Conservation (phyloP, 2,888 invertebrate species). For the Patella pellucida region DNA sequence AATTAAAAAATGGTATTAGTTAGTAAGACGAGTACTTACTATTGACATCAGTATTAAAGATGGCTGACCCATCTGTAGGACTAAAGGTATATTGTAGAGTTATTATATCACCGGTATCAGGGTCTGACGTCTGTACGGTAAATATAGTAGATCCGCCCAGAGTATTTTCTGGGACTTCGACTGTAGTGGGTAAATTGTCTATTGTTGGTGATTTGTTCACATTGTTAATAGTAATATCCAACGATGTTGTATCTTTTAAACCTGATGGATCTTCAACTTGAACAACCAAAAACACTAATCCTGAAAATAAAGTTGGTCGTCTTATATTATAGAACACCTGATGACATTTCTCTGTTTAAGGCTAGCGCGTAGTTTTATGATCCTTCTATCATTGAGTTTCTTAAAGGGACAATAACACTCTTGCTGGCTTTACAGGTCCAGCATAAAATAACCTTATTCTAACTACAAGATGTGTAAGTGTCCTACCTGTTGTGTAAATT, state of each 20-base stretch:
- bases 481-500: too few relatives aligned
- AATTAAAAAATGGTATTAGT: too few relatives aligned
- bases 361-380: too few relatives aligned
- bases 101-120: neutral
- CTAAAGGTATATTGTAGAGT: neutral
- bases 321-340: too few relatives aligned
- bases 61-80: neutral
- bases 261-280: neutral
- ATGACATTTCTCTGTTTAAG: too few relatives aligned
- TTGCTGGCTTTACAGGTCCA: too few relatives aligned
- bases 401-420: too few relatives aligned
- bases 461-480: too few relatives aligned
- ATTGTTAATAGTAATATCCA: neutral
- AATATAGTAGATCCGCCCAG: neutral
- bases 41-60: neutral
- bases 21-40: neutral
- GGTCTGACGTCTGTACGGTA: neutral
- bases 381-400: too few relatives aligned
- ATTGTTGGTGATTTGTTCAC: conserved; percentile 15
- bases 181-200: neutral
- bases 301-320: neutral
- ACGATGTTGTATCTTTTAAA: neutral
- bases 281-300: neutral
- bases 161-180: conserved; percentile 14
- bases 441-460: too few relatives aligned